Conservation (phyloP, 2,888 invertebrate species). For the Argynnis bischoffii region DNA sequence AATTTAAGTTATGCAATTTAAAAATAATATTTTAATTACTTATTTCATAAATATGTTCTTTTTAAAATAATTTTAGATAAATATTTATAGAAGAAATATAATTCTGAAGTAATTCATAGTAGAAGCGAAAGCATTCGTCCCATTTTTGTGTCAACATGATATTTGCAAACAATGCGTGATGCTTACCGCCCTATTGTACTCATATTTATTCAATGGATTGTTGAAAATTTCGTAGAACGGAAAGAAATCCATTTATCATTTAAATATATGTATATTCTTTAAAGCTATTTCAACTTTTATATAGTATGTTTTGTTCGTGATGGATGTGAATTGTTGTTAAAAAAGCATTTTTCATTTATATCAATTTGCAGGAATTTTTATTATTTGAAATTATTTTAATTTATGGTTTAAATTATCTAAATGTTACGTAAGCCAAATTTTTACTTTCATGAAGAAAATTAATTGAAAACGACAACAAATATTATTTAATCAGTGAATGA, state of each 20-base stretch:
- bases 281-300: neutral
- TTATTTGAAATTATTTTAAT: too few species aligned
- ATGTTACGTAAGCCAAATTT: neutral
- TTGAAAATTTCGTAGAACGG: slow-evolving; percentile 9
- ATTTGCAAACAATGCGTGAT: slow-evolving; percentile 23
- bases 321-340: neutral
- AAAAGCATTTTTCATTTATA: too few species aligned
- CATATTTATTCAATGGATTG: slow-evolving; percentile 11
- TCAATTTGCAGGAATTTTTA: too few species aligned
- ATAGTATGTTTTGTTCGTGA: neutral
- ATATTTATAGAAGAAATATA: neutral
- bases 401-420: neutral
- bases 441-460: neutral
- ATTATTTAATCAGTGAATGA: too few species aligned
- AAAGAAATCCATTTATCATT: slow-evolving; percentile 18
- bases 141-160: slow-evolving; percentile 23
- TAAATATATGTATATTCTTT: slow-evolving; percentile 8
- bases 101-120: slow-evolving; percentile 1
- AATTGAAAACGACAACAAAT: neutral
- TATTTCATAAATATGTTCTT: too few species aligned
- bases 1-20: too few species aligned
- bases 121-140: slow-evolving; percentile 14
- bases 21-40: too few species aligned
- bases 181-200: slow-evolving; percentile 17
- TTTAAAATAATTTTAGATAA: neutral